A percentile compares a stretch with the other conserved stretches of the same genome.
phyloP scores from a whole-genome alignment of 2,888 invertebrate genomes.

The Drosophila paranaensis region DNA sequence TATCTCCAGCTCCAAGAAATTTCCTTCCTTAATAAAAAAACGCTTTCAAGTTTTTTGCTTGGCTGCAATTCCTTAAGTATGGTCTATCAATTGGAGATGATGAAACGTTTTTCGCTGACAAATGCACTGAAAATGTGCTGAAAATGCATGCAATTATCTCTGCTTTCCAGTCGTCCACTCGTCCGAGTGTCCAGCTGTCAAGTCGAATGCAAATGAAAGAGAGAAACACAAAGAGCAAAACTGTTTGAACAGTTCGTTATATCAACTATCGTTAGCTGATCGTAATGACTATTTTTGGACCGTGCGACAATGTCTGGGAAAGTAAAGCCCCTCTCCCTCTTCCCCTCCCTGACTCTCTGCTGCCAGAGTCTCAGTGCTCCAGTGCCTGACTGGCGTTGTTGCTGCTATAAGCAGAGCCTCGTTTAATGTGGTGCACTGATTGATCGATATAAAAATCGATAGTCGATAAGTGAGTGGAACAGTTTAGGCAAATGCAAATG shows the following conservation, averaged over 20 bases:
- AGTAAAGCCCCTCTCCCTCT: background rate
- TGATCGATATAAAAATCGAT: constrained; percentile 35
- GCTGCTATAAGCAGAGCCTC: constrained; percentile 37
- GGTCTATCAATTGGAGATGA: constrained; percentile 9
- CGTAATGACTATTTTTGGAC: constrained; percentile 78
- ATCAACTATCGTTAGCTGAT: constrained; percentile 46
- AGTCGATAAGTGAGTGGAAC: background rate
- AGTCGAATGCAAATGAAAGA: constrained; percentile 9
- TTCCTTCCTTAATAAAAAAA: constrained; percentile 3
- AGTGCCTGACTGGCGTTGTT: background rate
- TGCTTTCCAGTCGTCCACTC: background rate
- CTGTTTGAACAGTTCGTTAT: constrained; percentile 17
- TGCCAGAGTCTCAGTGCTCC: too few relatives aligned
- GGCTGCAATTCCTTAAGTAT: constrained; percentile 1
- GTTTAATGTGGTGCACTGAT: constrained; percentile 62
- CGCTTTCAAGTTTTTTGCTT: background rate
- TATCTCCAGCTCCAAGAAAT: background rate
- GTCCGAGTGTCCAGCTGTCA: constrained; percentile 44
- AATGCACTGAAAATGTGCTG: constrained; percentile 54
- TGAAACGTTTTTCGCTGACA: constrained; percentile 37
- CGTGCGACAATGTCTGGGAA: constrained; percentile 52
- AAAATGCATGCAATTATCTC: constrained; percentile 64
- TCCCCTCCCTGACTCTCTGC: background rate
- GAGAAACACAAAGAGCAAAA: background rate
- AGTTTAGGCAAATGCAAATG: background rate